Evolutionary conservation across 2,888 invertebrate genomes (phyloP), one percentile per base, ranked within the genome.

Genomic region (Stenotaenia linearis): DNA sequence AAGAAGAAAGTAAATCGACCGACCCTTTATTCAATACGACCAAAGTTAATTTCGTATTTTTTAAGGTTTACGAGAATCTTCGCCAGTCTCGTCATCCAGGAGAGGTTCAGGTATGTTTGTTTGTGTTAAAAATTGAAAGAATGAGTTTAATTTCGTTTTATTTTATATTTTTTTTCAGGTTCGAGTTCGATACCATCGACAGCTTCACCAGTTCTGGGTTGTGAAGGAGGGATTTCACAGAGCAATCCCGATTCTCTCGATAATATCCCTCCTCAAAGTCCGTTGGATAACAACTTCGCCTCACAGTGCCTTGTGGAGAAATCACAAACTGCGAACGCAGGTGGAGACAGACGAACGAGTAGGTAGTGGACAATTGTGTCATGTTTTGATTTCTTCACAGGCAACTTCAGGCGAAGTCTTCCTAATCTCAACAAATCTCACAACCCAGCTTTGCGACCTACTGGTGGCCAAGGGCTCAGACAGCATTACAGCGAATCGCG

Each of bases 1-100:
- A 86, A 80, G 86, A 86, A 83, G 86, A 86, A 82, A 86, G 86
- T 56, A 56, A 56, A 56, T 23, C 56, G 10, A n/a, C n/a, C n/a
- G n/a, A n/a, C n/a, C n/a, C n/a, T n/a, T n/a, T n/a, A n/a, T n/a
- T n/a, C n/a, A n/a, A n/a, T n/a, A n/a, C n/a, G n/a, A n/a, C n/a
- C n/a, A n/a, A n/a, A n/a, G n/a, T n/a, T n/a, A n/a, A n/a, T n/a
- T n/a, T n/a, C n/a, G n/a, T n/a, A n/a, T n/a, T n/a, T n/a, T n/a
- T n/a, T n/a, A 81, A 85, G 85, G 84, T 84, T 83, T 86, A 79
- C 80, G 85, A 78, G 85, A 85, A 81, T 84, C 84, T 83, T 84
- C 85, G 61, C 84, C 85, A 40, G 83, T 83, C 23, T 82, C 84
- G 74, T 84, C 84, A n/a, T 85, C 85, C 74, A 84, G 85, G 30